A percentile compares a stretch with the other conserved stretches of the same genome.
phyloP scores from a whole-genome alignment of 2,113 vertebrate species.

The Collichthys lucidus region DNA sequence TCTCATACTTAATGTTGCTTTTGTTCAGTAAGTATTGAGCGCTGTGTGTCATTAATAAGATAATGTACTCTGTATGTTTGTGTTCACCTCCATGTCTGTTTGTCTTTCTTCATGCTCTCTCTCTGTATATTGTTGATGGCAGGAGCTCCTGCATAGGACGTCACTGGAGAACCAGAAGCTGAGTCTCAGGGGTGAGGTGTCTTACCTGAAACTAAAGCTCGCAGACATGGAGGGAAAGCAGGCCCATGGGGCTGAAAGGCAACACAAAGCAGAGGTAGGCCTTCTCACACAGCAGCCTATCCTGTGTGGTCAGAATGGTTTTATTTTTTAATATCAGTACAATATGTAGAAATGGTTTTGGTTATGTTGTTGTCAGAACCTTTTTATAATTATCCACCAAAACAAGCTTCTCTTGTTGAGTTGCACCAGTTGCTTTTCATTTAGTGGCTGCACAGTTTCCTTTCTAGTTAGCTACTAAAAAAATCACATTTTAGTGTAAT shows the following conservation, averaged over 20 bases:
- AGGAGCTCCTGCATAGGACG: conserved; percentile 94
- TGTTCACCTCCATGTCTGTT: conserved; percentile 13
- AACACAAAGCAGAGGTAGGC: conserved; percentile 95
- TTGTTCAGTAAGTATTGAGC: conserved; percentile 59
- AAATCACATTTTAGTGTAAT: neutral
- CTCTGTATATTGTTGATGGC: conserved; percentile 64
- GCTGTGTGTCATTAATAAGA: conserved; percentile 7
- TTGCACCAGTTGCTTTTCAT: neutral
- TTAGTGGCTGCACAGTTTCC: neutral
- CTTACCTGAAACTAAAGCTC: conserved; percentile 94
- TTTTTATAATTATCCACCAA: conserved; percentile 9
- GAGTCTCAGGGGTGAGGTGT: conserved; percentile 95
- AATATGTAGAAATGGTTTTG: neutral
- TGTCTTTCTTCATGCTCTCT: conserved; percentile 39
- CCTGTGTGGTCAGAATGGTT: conserved; percentile 2
- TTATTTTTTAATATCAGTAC: neutral
- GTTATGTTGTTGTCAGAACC: neutral
- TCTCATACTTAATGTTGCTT: conserved; percentile 60
- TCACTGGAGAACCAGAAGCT: conserved; percentile 95
- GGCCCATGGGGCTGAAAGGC: conserved; percentile 88
- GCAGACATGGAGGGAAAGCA: conserved; percentile 95
- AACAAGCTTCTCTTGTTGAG: conserved; percentile 11
- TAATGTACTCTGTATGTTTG: conserved; percentile 20
- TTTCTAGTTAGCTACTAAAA: neutral
- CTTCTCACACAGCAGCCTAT: neutral